These are phyloP conservation scores for Odontomachus brunneus DNA, from an alignment of 1,140 invertebrate genomes.

Conservation along the genomic window DNA sequence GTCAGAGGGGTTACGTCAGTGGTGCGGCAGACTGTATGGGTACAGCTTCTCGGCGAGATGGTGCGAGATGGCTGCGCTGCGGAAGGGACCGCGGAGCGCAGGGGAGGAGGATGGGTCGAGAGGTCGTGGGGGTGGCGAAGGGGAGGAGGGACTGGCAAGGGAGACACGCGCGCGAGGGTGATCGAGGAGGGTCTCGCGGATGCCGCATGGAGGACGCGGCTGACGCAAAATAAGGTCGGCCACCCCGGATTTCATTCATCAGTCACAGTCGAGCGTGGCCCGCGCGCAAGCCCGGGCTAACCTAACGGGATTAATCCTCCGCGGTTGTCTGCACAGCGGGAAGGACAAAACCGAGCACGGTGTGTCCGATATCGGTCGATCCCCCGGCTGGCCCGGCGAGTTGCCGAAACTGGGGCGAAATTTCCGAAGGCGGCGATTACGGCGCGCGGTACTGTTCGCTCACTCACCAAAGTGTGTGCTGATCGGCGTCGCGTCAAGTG, in stretches of 20 bases:
- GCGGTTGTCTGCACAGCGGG: conserved; percentile 34
- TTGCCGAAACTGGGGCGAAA: not conserved
- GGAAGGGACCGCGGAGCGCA: conserved; percentile 27
- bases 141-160: conserved; percentile 2
- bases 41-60: conserved; percentile 12
- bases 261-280: conserved; percentile 73
- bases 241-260: conserved; percentile 80
- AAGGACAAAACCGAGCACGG: not conserved
- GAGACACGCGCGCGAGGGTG: conserved; percentile 21
- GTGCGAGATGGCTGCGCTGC: conserved; percentile 53
- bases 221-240: conserved; percentile 79
- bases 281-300: not conserved
- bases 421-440: conserved; percentile 28
- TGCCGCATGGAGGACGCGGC: conserved; percentile 52
- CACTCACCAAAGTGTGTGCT: not conserved
- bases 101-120: not conserved
- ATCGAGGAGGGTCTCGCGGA: conserved; percentile 35
- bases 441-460: not conserved
- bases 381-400: not conserved
- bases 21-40: conserved; percentile 74
- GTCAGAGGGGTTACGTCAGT: conserved; percentile 79
- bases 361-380: conserved; percentile 12
- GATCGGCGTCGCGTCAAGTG: not conserved
- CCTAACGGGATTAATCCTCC: conserved; percentile 68
- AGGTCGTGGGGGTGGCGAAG: conserved; percentile 17